Conservation (phyloP, 2,113 vertebrate species). For the Ctenodactylus gundi region DNA sequence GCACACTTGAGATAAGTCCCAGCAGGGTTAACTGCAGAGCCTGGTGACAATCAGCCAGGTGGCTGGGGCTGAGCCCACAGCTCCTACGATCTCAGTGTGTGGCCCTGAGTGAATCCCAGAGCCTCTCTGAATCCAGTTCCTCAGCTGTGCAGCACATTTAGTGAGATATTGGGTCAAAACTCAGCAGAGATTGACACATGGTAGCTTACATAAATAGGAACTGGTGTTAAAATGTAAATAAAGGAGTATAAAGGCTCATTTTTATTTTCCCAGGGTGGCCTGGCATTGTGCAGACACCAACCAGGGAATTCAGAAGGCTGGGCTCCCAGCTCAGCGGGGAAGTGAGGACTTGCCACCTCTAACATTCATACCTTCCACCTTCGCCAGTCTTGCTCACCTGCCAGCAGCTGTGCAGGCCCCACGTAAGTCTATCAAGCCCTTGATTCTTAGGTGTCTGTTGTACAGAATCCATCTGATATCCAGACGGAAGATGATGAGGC, state of each 20-base stretch:
- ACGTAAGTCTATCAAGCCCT: fast-evolving
- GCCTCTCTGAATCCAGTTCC: neutral
- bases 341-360: neutral
- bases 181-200: neutral
- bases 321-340: neutral
- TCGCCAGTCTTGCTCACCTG: neutral
- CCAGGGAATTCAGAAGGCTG: neutral
- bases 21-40: neutral
- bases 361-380: neutral
- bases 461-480: neutral
- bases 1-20: neutral
- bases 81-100: fast-evolving
- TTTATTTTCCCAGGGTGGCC: neutral
- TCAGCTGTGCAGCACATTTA: neutral
- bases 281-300: neutral
- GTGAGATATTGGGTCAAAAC: neutral
- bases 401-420: fast-evolving
- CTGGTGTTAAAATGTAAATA: neutral
- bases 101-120: neutral
- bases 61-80: neutral
- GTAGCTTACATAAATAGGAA: neutral
- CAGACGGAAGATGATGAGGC: neutral
- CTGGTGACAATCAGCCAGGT: fast-evolving
- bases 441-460: neutral
- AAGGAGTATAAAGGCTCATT: neutral